A percentile compares a stretch with the other conserved stretches of the same genome.
phyloP scores from a whole-genome alignment of 2,797 vertebrate genomes.

The Spondyliosoma cantharus region DNA sequence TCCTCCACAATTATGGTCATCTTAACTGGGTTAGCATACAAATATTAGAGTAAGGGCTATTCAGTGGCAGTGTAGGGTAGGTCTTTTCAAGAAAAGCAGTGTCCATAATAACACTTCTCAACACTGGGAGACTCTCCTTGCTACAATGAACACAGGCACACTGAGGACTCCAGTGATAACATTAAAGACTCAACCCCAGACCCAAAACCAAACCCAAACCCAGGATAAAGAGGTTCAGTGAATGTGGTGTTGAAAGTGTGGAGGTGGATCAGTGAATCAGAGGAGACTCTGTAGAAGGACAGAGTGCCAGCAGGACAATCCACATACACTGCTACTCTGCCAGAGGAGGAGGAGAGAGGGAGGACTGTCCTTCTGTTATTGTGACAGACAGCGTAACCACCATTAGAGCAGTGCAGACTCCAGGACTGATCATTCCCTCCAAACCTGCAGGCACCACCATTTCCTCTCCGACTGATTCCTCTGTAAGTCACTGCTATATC shows the following conservation, averaged over 20 bases:
- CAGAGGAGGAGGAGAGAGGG: no score
- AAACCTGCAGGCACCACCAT: neutral
- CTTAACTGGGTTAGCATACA: no score
- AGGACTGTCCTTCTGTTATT: neutral
- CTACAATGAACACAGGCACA: neutral
- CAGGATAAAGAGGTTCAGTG: slow-evolving; percentile 4
- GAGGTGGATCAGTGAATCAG: neutral
- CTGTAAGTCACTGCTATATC: neutral
- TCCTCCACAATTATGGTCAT: no score
- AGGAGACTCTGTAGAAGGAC: slow-evolving; percentile 10
- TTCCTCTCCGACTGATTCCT: neutral
- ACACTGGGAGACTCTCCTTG: no score
- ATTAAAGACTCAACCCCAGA: slow-evolving; percentile 4
- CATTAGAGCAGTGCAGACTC: slow-evolving; percentile 6
- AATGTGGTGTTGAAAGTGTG: slow-evolving; percentile 14
- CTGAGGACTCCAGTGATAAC: slow-evolving; percentile 3
- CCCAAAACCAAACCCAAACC: slow-evolving; percentile 4
- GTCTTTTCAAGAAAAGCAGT: no score
- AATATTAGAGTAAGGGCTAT: no score
- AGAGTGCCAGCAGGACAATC: neutral
- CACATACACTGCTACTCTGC: neutral
- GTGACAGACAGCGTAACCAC: slow-evolving; percentile 7
- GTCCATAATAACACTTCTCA: no score
- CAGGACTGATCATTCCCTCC: slow-evolving; percentile 10
- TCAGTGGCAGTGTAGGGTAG: no score